These are phyloP conservation scores for Parotocinclus haroldoi DNA, from an alignment of 2,797 vertebrate genomes.

Conservation along the genomic window DNA sequence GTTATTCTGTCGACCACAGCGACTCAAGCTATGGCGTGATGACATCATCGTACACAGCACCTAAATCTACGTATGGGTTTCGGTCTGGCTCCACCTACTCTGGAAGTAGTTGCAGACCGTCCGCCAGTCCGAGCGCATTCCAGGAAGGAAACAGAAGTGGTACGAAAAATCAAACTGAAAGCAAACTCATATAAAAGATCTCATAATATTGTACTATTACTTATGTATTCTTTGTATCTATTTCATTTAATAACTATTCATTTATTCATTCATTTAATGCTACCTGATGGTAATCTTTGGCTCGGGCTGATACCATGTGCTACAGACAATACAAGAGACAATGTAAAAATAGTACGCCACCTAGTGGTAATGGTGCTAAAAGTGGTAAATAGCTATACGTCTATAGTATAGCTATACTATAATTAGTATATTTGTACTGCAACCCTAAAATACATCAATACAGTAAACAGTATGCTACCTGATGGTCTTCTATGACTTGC, in stretches of 20 bases:
- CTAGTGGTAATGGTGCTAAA: not conserved
- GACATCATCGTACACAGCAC: conserved; percentile 63
- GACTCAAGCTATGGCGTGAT: conserved; percentile 74
- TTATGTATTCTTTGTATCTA: too few relatives aligned
- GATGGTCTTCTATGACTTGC: too few relatives aligned
- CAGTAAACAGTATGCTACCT: too few relatives aligned
- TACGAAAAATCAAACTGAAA: conserved; percentile 51
- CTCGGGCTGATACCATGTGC: too few relatives aligned
- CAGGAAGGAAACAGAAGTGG: conserved; percentile 85
- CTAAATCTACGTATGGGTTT: conserved; percentile 68
- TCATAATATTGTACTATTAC: not conserved
- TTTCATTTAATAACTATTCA: too few relatives aligned
- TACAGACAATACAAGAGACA: not conserved
- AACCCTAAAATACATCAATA: too few relatives aligned
- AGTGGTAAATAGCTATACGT: too few relatives aligned
- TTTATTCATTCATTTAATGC: too few relatives aligned
- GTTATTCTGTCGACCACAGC: conserved; percentile 71
- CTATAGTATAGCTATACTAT: too few relatives aligned
- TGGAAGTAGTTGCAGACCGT: conserved; percentile 69
- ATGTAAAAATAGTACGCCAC: not conserved
- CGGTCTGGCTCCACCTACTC: conserved; percentile 66
- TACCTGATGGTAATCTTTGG: too few relatives aligned
- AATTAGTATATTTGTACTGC: too few relatives aligned
- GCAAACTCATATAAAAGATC: too few relatives aligned
- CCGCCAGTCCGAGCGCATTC: conserved; percentile 76